phyloP scores from a whole-genome alignment of 2,797 vertebrate genomes.

The Phyllotis vaccarum region DNA sequence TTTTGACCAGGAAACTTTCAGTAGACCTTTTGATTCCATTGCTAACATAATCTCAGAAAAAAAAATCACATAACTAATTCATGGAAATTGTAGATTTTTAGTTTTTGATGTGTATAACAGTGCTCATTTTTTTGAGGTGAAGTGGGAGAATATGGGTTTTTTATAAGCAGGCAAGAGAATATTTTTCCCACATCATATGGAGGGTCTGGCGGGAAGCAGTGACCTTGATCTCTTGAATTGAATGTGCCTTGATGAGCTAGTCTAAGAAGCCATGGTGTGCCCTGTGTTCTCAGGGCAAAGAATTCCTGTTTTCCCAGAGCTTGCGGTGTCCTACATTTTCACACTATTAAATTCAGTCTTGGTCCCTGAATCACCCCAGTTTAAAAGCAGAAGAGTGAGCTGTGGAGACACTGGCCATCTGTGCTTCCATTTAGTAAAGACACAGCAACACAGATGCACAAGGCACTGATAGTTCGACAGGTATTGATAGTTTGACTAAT shows the following conservation, averaged over 20 bases:
- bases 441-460: background rate
- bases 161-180: slow-evolving; percentile 66
- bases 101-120: slow-evolving; percentile 55
- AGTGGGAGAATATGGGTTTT: slow-evolving; percentile 50
- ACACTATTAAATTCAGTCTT: slow-evolving; percentile 43
- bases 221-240: slow-evolving; percentile 59
- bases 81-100: slow-evolving; percentile 65
- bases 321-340: slow-evolving; percentile 50
- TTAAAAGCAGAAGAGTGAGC: slow-evolving; percentile 59
- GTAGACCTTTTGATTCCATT: slow-evolving; percentile 50
- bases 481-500: slow-evolving; percentile 44
- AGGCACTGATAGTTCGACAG: slow-evolving; percentile 25
- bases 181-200: slow-evolving; percentile 68
- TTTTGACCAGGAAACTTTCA: slow-evolving; percentile 5
- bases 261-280: background rate
- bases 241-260: slow-evolving; percentile 25
- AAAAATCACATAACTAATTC: slow-evolving; percentile 63
- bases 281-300: slow-evolving; percentile 16
- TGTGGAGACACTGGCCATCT: slow-evolving; percentile 35
- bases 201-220: slow-evolving; percentile 10
- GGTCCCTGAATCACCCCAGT: slow-evolving; percentile 51
- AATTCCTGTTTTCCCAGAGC: slow-evolving; percentile 56
- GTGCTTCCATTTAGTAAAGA: slow-evolving; percentile 13
- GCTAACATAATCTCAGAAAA: slow-evolving; percentile 50
- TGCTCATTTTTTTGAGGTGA: slow-evolving; percentile 69